phyloP scores from a whole-genome alignment of 2,888 invertebrate species.

The Dynastes tityus region DNA sequence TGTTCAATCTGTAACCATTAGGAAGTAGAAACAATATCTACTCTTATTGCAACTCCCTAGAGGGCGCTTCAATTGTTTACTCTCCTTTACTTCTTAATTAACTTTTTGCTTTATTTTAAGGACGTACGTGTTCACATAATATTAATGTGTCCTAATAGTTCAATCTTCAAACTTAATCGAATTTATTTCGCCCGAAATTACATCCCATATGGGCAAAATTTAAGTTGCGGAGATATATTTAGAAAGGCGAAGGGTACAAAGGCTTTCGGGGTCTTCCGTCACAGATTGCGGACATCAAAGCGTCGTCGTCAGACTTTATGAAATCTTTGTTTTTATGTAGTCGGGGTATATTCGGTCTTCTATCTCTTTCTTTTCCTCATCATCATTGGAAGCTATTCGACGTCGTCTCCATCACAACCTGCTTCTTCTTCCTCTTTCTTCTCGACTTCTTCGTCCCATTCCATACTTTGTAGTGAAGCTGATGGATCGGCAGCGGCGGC shows the following conservation, averaged over 20 bases:
- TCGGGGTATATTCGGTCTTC: conserved; percentile 14
- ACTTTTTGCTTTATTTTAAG: too few species aligned
- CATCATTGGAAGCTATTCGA: not conserved
- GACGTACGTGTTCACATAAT: too few species aligned
- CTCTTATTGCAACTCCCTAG: too few species aligned
- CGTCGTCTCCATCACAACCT: not conserved
- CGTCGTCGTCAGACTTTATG: conserved; percentile 60
- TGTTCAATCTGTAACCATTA: too few species aligned
- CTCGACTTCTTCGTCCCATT: not conserved
- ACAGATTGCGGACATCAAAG: conserved; percentile 65
- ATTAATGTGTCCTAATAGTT: too few species aligned
- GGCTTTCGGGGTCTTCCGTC: conserved; percentile 53
- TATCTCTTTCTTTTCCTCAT: not conserved
- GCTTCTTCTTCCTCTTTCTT: conserved; percentile 19
- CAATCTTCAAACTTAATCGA: too few species aligned
- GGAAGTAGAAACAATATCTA: too few species aligned
- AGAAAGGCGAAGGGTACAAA: conserved; percentile 57
- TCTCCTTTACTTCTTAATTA: too few species aligned
- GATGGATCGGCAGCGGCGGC: conserved; percentile 43
- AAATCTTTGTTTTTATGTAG: conserved; percentile 65
- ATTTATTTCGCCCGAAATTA: too few species aligned
- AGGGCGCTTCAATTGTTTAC: too few species aligned
- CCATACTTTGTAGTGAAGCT: conserved; percentile 14
- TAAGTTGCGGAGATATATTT: conserved; percentile 52
- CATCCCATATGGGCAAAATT: conserved; percentile 58